Base-by-base conservation (phyloP, 2,113 vertebrate species). In the Oceanites oceanicus region DNA sequence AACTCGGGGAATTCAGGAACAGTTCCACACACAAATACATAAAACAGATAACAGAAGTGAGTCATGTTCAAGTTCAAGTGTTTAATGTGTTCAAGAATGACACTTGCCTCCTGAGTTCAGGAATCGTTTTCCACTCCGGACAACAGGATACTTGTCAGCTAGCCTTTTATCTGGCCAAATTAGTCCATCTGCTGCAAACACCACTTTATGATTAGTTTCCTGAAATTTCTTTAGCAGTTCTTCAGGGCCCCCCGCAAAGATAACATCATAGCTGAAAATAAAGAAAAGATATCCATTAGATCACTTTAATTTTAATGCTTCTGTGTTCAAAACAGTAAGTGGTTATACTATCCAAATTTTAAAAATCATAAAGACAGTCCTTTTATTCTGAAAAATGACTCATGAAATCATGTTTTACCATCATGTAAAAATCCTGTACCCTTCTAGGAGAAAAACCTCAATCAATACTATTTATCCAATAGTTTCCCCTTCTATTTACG, bases 61-160 rank as follows among this genome's bases (percentile, higher is more conserved):
- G 32, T 13, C 55, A 38, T 2, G 58, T 8, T 86, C 21, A 38
- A 55, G 11, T 20, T 75, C 40, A 88, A 62, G 34, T 30, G 32
- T 66, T 47, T 65, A 23, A 27, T 9, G 16, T 40, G 55, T 65
- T 61, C 70, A 49, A 56, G 56, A 91, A 63, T 49, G 34, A 44
- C 38, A 96, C 98, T 94, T 94, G 99, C 99, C 99, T 99, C 99
- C 99, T 45, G 99, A 99, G 97, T 99, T 99, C 96, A 99, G 98
- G 97, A 98, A 99, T 93, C 99, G 98, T 94, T 99, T 99, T 59
- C 99, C 99, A 73, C 98, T 99, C 86, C 99, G 99, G 55, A 99
- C 98, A 59, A 98, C 75, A 11, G 99, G 99, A 91, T 99, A 99
- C 95, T 99, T 99, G 86, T 99, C 99, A 53, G 98, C 97, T 18